phyloP scores from a whole-genome alignment of 2,888 invertebrate species.

The Eledone cirrhosa region DNA sequence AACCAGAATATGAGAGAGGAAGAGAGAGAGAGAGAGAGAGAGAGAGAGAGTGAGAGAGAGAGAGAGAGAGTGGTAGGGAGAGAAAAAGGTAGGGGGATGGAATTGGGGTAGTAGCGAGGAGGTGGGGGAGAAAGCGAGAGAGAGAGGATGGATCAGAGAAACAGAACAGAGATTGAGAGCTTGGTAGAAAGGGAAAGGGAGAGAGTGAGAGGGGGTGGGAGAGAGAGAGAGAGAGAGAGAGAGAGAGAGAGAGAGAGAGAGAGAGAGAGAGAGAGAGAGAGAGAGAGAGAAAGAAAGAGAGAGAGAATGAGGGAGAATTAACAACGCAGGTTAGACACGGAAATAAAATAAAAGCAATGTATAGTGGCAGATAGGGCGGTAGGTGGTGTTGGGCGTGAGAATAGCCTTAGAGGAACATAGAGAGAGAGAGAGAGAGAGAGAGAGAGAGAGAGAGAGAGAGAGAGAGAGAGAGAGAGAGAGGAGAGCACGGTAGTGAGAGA shows the following conservation, averaged over 20 bases:
- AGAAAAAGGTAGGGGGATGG: neutral
- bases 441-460: no score
- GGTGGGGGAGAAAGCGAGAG: neutral
- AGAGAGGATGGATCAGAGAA: neutral
- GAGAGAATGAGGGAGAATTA: neutral
- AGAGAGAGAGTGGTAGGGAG: neutral
- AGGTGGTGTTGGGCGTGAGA: neutral
- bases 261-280: neutral
- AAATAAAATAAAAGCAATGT: no score
- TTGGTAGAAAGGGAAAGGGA: neutral
- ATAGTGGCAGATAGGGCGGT: neutral
- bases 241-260: neutral
- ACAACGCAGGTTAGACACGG: no score
- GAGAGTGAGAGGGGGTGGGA: neutral
- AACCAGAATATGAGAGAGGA: neutral
- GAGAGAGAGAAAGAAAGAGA: neutral
- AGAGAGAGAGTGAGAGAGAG: neutral
- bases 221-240: neutral
- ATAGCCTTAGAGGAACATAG: no score
- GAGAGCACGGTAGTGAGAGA: no score
- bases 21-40: neutral
- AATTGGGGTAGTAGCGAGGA: neutral
- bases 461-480: no score
- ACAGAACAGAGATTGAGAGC: neutral
- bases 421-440: no score